Conservation (phyloP, 2,113 vertebrate species). For the Dicaeum eximium region DNA sequence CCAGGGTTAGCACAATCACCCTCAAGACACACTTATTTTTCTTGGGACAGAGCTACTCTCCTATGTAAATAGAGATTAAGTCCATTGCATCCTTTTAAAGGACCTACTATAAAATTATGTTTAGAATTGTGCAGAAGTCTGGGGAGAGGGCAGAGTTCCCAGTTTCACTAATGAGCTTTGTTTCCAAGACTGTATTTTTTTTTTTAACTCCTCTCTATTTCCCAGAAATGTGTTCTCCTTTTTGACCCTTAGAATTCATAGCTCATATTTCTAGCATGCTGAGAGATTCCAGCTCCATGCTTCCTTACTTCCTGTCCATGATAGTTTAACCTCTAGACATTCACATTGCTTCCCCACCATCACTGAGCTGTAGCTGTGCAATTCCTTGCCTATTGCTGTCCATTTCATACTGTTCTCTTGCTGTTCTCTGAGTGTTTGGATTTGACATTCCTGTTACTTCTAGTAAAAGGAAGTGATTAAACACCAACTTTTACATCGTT, state of each 20-base stretch:
- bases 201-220: not conserved
- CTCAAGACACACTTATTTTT: not conserved
- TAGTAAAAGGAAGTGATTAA: not conserved
- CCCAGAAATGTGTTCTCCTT: conserved; percentile 38
- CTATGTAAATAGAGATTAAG: not conserved
- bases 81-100: not conserved
- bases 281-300: not conserved
- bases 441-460: not conserved
- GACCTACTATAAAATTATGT: not conserved
- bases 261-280: not conserved
- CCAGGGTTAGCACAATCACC: not conserved
- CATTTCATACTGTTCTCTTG: not conserved
- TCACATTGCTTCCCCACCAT: not conserved
- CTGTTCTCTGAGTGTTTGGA: not conserved
- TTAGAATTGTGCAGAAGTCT: not conserved
- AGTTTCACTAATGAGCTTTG: conserved; percentile 8
- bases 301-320: not conserved
- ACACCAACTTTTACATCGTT: not conserved
- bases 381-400: not conserved
- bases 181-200: not conserved
- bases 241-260: not conserved
- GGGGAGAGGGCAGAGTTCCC: not conserved
- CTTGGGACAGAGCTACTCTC: not conserved
- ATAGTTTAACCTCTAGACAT: not conserved
- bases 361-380: rapidly evolving